These are phyloP conservation scores for Subacronicta megacephala DNA, from an alignment of 2,888 invertebrate genomes.

Conservation along the genomic window DNA sequence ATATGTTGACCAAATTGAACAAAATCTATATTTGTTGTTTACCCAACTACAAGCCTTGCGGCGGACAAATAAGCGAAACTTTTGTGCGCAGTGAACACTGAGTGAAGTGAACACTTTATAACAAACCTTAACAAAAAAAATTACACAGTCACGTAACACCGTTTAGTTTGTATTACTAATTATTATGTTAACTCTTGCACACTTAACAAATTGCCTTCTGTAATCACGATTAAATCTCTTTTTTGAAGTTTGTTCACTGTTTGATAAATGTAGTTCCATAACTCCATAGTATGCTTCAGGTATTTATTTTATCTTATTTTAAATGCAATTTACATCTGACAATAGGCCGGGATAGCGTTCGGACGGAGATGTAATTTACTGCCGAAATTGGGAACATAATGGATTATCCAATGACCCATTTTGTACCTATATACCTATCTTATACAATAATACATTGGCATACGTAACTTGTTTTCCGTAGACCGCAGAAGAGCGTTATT, in stretches of 20 bases:
- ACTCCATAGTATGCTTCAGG: too few relatives aligned
- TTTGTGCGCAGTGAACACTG: conserved; percentile 34
- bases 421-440: background rate
- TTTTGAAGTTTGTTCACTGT: too few relatives aligned
- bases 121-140: conserved; percentile 41
- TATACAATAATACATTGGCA: conserved; percentile 7
- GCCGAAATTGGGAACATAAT: conserved; percentile 8
- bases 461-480: conserved; percentile 9
- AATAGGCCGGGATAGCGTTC: background rate
- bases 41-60: conserved; percentile 33
- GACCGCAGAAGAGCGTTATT: conserved; percentile 11
- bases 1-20: conserved; percentile 31
- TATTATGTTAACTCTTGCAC: conserved; percentile 28
- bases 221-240: conserved; percentile 29
- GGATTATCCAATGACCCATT: conserved; percentile 8
- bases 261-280: too few relatives aligned
- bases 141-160: conserved; percentile 31
- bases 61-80: conserved; percentile 38
- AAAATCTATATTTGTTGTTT: conserved; percentile 40
- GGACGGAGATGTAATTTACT: conserved; percentile 7
- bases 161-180: conserved; percentile 33
- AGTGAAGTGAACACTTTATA: conserved; percentile 1
- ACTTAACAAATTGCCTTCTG: conserved; percentile 46
- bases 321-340: conserved; percentile 2
- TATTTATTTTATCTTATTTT: background rate